phyloP scores from a whole-genome alignment of 2,113 vertebrate genomes.

The Mus spicilegus region DNA sequence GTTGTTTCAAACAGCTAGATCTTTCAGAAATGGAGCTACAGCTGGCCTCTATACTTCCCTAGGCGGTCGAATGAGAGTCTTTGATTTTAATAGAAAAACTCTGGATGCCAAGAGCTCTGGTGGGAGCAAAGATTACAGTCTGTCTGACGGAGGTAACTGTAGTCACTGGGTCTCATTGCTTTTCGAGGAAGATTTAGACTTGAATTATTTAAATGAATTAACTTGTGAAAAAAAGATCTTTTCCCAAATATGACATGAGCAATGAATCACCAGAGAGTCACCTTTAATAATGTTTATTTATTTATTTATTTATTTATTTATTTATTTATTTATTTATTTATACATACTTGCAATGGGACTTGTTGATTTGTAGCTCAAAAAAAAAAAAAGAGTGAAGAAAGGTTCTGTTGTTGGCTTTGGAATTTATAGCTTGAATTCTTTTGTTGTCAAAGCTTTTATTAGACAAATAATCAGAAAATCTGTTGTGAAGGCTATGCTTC shows the following conservation, averaged over 20 bases:
- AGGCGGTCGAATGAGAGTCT: fast-evolving
- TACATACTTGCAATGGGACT: not conserved
- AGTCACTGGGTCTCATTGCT: not conserved
- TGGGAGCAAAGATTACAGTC: not conserved
- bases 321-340: not conserved
- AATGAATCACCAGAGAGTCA: not conserved
- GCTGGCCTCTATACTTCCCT: fast-evolving
- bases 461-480: not conserved
- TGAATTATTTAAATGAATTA: not conserved
- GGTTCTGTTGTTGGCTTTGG: not conserved
- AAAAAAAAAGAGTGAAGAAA: not conserved
- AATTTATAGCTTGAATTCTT: not conserved
- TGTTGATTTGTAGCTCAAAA: not conserved
- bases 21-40: fast-evolving
- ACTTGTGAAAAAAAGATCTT: not conserved
- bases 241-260: not conserved
- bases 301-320: not conserved
- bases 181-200: not conserved
- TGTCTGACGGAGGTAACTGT: not conserved
- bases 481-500: not conserved
- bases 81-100: fast-evolving
- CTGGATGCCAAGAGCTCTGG: not conserved
- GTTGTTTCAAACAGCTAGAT: not conserved
- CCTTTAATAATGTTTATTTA: not conserved
- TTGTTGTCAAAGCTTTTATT: not conserved